Conservation (phyloP, 2,113 vertebrate genomes). For the Triplophysa siluroides region DNA sequence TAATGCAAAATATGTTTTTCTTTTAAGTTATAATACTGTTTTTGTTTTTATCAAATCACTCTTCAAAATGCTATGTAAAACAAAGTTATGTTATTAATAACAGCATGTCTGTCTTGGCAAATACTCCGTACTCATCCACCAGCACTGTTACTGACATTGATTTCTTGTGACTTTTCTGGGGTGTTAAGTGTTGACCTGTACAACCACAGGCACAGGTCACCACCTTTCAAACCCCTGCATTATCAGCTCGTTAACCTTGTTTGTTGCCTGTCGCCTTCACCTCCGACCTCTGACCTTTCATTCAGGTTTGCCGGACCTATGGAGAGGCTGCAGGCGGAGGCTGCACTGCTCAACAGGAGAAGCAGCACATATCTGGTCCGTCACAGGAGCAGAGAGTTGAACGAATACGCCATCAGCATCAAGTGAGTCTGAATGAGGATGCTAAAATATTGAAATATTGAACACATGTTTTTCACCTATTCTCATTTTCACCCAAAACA, state of each 20-base stretch:
- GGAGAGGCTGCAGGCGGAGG: conserved; percentile 91
- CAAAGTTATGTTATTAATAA: too few species aligned
- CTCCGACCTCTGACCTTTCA: conserved; percentile 19
- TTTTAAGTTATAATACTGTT: too few species aligned
- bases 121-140: neutral
- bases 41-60: too few species aligned
- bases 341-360: conserved; percentile 86
- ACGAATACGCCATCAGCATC: conserved; percentile 96
- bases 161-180: neutral
- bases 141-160: neutral
- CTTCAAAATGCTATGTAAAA: too few species aligned
- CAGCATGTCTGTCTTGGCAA: too few species aligned
- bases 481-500: too few species aligned
- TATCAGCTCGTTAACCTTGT: neutral
- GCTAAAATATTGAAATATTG: neutral
- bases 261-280: neutral
- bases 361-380: conserved; percentile 96
- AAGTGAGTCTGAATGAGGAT: conserved; percentile 82
- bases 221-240: neutral
- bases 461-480: too few species aligned
- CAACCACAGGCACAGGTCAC: neutral
- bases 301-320: conserved; percentile 93
- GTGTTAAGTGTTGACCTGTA: neutral
- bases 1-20: neutral
- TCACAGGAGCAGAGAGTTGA: conserved; percentile 89